Conservation (phyloP, 2,113 vertebrate species). For the Orycteropus afer region DNA sequence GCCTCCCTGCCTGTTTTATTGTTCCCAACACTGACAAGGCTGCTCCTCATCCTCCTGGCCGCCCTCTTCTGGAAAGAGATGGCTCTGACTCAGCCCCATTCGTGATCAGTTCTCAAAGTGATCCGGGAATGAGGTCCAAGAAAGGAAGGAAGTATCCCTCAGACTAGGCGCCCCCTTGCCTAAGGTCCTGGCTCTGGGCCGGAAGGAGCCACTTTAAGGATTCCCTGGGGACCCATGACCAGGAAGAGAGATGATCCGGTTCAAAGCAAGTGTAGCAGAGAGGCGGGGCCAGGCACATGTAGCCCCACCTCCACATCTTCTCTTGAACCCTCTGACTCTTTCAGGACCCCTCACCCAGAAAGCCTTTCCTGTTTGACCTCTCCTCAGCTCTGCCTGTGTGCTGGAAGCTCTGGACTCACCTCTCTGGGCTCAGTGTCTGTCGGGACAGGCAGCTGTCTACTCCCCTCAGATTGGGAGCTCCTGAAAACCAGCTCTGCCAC, state of each 20-base stretch:
- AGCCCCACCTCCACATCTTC: background rate
- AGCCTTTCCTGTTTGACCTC: background rate
- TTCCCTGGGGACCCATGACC: constrained; percentile 49
- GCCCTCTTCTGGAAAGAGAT: background rate
- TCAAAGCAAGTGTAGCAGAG: background rate
- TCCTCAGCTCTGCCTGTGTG: background rate
- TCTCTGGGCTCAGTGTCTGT: background rate
- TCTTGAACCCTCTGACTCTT: background rate
- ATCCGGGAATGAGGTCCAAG: constrained; percentile 63
- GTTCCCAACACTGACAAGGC: background rate
- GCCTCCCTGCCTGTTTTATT: background rate
- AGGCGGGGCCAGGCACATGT: background rate
- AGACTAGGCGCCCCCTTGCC: background rate
- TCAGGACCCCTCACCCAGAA: background rate
- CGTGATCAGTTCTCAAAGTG: background rate
- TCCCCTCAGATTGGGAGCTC: background rate
- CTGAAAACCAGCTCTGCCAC: background rate
- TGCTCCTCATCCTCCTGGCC: background rate
- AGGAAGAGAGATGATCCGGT: constrained; percentile 23
- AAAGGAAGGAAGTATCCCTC: constrained; percentile 69
- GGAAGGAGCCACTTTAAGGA: constrained; percentile 69
- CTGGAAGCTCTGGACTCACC: background rate
- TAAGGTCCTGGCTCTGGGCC: background rate
- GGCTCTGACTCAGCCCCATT: constrained; percentile 65
- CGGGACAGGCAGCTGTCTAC: background rate